A percentile compares a stretch with the other conserved stretches of the same genome.
Evolutionary conservation across 1,140 invertebrate genomes (phyloP).

Genomic region (Penaeus indicus): DNA sequence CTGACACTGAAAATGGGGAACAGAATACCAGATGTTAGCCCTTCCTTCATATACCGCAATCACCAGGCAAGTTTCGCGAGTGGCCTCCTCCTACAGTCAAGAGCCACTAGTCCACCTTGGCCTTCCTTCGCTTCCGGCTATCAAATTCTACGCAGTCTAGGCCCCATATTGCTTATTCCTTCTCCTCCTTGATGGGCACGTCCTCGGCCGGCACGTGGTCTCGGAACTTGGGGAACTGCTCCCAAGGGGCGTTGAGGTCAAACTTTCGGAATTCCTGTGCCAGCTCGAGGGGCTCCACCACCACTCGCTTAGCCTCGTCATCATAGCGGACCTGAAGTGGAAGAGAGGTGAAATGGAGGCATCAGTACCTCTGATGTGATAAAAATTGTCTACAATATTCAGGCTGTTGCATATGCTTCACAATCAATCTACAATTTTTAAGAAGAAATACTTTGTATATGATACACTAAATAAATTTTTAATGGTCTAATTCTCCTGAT

Average conservation of each 20-base stretch:
- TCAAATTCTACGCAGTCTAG: no score
- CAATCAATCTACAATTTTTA: background rate
- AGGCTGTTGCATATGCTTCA: background rate
- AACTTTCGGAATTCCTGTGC: constrained; percentile 98
- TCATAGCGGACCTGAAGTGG: constrained; percentile 88
- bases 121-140: no score
- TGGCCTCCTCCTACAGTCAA: no score
- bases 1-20: no score
- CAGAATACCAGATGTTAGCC: no score
- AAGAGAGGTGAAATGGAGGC: background rate
- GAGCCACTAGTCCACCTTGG: no score
- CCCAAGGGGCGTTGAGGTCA: constrained; percentile 97
- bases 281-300: constrained; percentile 95
- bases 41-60: no score
- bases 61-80: no score
- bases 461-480: no score
- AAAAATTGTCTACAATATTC: background rate
- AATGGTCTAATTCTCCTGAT: background rate
- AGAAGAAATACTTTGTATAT: background rate
- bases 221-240: constrained; percentile 83
- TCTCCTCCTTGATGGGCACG: constrained; percentile 47
- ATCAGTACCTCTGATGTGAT: background rate
- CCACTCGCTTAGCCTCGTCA: constrained; percentile 94
- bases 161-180: background rate
- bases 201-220: constrained; percentile 35